Base-by-base conservation (phyloP, 2,888 invertebrate genomes). In the Lasioglossum lativentre region DNA sequence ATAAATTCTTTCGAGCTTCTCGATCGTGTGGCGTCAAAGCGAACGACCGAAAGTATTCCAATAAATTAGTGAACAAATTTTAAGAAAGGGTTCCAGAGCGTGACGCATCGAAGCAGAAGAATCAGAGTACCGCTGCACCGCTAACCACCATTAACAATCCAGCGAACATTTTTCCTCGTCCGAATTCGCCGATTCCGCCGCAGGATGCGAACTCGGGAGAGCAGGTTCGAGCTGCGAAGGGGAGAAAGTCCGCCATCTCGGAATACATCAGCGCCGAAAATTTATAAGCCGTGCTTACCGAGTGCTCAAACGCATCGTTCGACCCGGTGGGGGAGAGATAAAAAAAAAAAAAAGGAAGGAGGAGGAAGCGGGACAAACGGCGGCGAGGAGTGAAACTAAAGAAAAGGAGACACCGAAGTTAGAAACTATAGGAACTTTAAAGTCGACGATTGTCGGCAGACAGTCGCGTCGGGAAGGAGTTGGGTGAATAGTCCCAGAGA, bases 401-500 rank as follows among this genome's bases (percentile, higher is more conserved):
- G 30, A 34, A 77, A 27, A 70, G n/a, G 27, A 27, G 70, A 63
- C 75, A 75, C 77, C 78, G 27, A 23, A 38, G 75, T 34, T 40
- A 47, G 59, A 73, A 71, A 42, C 74, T 68, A 40, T 63, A 78
- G 68, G 77, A 86, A 86, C 76, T 83, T 88, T 75, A 79, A 79
- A 87, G 80, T 79, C 83, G 83, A 45, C 52, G 83, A 82, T 80
- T 78, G 78, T 76, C 71, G 75, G 73, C 63, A 79, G 82, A 74
- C 72, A 77, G 83, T 47, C 66, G 80, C 66, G 72, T 34, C 63
- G 47, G n/a, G 34, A 23, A 38, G 19, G 68, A 23, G 16, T 19
- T 6, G 68, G 68, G 68, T 38, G 71, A 74, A 74, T 90, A 83
- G 80, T 71, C 71, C 75, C 70, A 78, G 77, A 82, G 86, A 71